A percentile compares a stretch with the other conserved stretches of the same genome.
Conservation (phyloP, 53 echinoderm and acorn worm species). For the Antedon mediterranea region DNA sequence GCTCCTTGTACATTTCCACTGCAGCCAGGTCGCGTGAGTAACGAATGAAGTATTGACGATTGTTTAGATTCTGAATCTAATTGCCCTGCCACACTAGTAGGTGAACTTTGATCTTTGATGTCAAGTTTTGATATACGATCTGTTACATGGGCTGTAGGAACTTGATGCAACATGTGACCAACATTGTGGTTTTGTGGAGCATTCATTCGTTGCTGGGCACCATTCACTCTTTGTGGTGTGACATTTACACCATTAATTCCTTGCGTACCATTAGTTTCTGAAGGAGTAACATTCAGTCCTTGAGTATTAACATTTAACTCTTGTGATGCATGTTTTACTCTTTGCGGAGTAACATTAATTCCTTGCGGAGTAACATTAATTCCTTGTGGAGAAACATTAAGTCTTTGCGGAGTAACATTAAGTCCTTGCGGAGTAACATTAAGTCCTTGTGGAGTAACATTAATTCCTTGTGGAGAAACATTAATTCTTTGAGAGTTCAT, state of each 20-base stretch:
- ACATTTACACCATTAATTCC: constrained; percentile 6
- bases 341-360: no score
- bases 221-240: constrained; percentile 12
- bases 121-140: constrained; percentile 79
- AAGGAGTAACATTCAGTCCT: constrained; percentile 5
- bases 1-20: constrained; percentile 7
- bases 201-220: no score
- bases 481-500: background rate
- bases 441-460: background rate
- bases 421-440: constrained; percentile 8
- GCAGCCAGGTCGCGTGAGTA: constrained; percentile 51
- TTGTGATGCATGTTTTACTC: background rate
- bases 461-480: background rate
- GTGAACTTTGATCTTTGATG: constrained; percentile 36
- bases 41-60: constrained; percentile 54
- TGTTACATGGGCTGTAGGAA: constrained; percentile 45
- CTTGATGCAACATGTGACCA: background rate
- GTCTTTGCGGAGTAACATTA: constrained; percentile 3
- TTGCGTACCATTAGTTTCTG: background rate
- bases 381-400: background rate
- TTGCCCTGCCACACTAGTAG: background rate
- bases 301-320: background rate
- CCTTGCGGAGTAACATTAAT: background rate
- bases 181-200: background rate
- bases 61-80: constrained; percentile 6